Conservation (phyloP, 1,140 invertebrate genomes). For the Drosophila eugracilis region DNA sequence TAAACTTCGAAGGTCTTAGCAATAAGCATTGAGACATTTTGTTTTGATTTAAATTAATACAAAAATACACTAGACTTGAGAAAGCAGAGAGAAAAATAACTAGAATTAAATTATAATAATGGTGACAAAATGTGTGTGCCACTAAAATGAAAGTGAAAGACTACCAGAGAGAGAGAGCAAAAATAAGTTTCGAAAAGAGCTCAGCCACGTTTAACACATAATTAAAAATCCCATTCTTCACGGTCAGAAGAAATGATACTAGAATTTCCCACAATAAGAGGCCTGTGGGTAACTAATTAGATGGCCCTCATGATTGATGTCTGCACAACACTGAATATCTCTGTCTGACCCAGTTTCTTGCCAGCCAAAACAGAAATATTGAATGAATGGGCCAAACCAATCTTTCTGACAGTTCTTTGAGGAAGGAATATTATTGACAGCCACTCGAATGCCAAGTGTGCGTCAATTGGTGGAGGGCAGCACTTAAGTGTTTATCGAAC, state of each 20-base stretch:
- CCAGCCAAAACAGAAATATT: constrained; percentile 59
- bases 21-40: too few relatives aligned
- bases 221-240: constrained; percentile 52
- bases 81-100: too few relatives aligned
- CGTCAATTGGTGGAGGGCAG: constrained; percentile 59
- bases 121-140: constrained; percentile 7
- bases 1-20: too few relatives aligned
- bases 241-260: constrained; percentile 21
- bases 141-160: constrained; percentile 11
- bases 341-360: constrained; percentile 63
- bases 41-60: too few relatives aligned
- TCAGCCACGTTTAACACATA: constrained; percentile 51
- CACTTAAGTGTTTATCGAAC: constrained; percentile 49
- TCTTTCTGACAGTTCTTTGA: constrained; percentile 18
- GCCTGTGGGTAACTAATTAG: constrained; percentile 60
- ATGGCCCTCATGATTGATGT: constrained; percentile 71
- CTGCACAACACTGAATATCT: constrained; percentile 33
- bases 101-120: not conserved
- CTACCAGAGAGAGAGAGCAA: not conserved
- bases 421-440: constrained; percentile 66
- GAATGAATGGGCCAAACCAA: constrained; percentile 56
- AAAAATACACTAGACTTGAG: too few relatives aligned
- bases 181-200: constrained; percentile 10
- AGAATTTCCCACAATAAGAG: constrained; percentile 32
- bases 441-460: constrained; percentile 63